Conservation (phyloP, 2,888 invertebrate species). For the Scaptomyza caliginosa region DNA sequence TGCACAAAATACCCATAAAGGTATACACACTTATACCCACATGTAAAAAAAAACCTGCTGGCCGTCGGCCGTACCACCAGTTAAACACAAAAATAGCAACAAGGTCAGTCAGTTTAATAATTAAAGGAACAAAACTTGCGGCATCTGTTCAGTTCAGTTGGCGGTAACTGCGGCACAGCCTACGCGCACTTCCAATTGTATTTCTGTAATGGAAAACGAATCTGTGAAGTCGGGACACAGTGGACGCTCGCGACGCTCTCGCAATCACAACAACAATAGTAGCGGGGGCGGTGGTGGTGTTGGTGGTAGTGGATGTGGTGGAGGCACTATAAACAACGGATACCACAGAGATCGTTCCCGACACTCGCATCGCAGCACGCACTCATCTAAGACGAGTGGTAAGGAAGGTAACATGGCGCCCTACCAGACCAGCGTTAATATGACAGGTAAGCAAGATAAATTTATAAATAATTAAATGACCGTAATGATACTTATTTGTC, state of each 20-base stretch:
- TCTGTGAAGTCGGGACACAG: slow-evolving; percentile 96
- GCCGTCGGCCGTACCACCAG: slow-evolving; percentile 65
- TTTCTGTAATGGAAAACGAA: slow-evolving; percentile 92
- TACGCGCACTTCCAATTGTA: slow-evolving; percentile 40
- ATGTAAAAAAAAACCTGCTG: slow-evolving; percentile 70
- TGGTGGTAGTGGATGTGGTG: slow-evolving; percentile 74
- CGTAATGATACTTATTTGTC: neutral
- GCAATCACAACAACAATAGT: slow-evolving; percentile 85
- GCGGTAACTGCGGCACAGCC: slow-evolving; percentile 32
- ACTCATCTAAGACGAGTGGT: slow-evolving; percentile 85
- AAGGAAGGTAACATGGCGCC: slow-evolving; percentile 90
- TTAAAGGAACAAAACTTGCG: slow-evolving; percentile 42
- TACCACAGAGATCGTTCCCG: slow-evolving; percentile 86
- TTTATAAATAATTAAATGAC: neutral
- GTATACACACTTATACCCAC: slow-evolving; percentile 18
- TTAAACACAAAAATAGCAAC: slow-evolving; percentile 69
- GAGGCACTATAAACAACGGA: slow-evolving; percentile 83
- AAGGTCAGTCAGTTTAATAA: slow-evolving; percentile 36
- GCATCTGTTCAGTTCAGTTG: slow-evolving; percentile 12
- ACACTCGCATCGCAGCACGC: slow-evolving; percentile 86
- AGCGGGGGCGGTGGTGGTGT: slow-evolving; percentile 59
- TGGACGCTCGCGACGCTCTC: slow-evolving; percentile 90
- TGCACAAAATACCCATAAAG: slow-evolving; percentile 60
- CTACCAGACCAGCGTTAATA: slow-evolving; percentile 93
- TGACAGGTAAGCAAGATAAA: slow-evolving; percentile 85